A percentile compares a stretch with the other conserved stretches of the same genome.
phyloP scores from a whole-genome alignment of 2,113 vertebrate genomes.

The Pangasianodon gigas region DNA sequence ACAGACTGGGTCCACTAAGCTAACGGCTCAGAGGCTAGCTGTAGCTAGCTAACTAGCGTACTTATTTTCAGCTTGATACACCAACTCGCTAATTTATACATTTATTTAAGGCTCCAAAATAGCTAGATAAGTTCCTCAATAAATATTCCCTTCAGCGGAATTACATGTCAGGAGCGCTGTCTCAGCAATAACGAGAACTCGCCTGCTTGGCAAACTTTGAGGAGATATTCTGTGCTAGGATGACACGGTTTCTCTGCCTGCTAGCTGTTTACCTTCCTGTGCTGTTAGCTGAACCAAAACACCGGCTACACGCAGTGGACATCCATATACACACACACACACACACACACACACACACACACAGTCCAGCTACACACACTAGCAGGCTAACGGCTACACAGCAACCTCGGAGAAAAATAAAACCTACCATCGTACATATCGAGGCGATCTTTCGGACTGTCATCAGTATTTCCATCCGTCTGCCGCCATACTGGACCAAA shows the following conservation, averaged over 20 bases:
- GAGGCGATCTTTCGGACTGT: constrained; percentile 93
- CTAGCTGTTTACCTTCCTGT: constrained; percentile 28
- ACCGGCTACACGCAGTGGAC: not conserved
- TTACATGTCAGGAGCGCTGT: not conserved
- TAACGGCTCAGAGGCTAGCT: not conserved
- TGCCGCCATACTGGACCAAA: constrained; percentile 79
- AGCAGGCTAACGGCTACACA: constrained; percentile 13
- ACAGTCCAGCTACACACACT: not conserved
- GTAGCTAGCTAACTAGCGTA: not conserved
- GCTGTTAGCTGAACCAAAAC: constrained; percentile 16
- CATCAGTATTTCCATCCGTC: constrained; percentile 91
- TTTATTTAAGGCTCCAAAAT: not conserved
- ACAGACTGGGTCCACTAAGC: not conserved
- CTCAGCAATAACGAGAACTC: not conserved
- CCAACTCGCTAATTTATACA: not conserved
- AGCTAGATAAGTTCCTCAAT: not conserved
- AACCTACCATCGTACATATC: constrained; percentile 91
- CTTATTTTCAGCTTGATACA: not conserved
- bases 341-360: not conserved
- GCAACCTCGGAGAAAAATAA: not conserved
- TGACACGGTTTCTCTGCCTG: not conserved
- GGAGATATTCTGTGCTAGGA: too few species aligned
- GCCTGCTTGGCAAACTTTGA: not conserved
- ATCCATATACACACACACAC: not conserved
- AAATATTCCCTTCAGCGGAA: not conserved